Evolutionary conservation across 2,888 invertebrate genomes (phyloP), one percentile per base, ranked within the genome.

Genomic region (Gymnocheta viridis): DNA sequence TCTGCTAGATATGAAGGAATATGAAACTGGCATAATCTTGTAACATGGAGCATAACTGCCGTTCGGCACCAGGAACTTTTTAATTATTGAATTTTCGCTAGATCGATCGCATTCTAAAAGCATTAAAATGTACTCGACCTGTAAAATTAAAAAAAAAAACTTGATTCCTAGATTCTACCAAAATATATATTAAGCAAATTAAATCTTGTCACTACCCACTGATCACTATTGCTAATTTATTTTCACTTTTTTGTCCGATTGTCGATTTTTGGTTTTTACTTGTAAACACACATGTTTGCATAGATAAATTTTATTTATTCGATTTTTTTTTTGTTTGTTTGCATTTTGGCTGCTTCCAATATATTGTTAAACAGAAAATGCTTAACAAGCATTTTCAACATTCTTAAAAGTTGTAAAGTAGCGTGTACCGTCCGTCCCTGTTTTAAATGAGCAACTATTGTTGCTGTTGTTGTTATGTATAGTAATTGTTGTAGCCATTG

Each of bases 371-470:
- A 49, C 4, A 44, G 29, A 41, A 67, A 76, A 80, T 81, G 84
- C 84, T 77, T 81, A 67, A 62, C 67, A 60, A 84, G 84, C 84
- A 77, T 81, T 84, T 84, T 64, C 47, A 62, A 62, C 76, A 84
- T 84, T 84, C 81, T 84, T 77, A 81, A 84, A 77, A 47, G 67
- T 69, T 72, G 80, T 81, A 80, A 83, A 60, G 62, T 47, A 58
- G 14, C 27, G 22, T 60, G 14, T 47, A 9, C 10, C 80, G 64
- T 49, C 49, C 79, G 17, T 5, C n/a, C 24, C 12, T 22, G 3
- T 27, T 44, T 51, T 32, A 54, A 66, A 35, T 56, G 22, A 72
- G 32, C n/a, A 47, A 58, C 19, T 10, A 29, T 56, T 60, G 24
- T 58, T 35, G 27, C 47, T 32, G 47, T 47, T 62, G 41, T 27